Base-by-base conservation (phyloP, 2,113 vertebrate genomes). In the Gracilinanus agilis region DNA sequence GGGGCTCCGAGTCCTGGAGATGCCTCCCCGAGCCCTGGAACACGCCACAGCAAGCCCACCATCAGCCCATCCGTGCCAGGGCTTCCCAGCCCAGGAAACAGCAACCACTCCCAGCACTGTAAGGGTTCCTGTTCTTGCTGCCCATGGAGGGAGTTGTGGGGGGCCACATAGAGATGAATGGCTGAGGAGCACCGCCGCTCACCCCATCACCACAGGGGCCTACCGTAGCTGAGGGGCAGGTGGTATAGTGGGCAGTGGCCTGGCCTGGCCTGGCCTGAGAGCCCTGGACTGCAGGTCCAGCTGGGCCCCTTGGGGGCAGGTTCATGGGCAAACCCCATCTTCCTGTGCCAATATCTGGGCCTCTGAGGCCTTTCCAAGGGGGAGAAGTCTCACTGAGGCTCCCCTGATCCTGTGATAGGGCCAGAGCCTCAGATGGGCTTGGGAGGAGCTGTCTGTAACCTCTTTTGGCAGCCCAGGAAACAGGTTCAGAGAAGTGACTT, bases 41-140 rank as follows among this genome's bases (percentile, higher is more conserved):
- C 94, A 54, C 91, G 90, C 40, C 95, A 97, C 7, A 93, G 89
- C 53, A 95, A 96, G 94, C 93, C 95, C 97, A 92, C 96, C 96
- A 88, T 97, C 98, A 90, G 96, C 29, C 96, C 88, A 5, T 98
- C 98, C 95, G 98, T 67, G 97, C 97, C 98, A 16, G 98, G 98
- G 96, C 97, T 98, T 92, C 98, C 98, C 92, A 99, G 99, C 94
- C 99, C 98, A 44, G 99, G 99, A 95, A 99, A 99, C 95, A 99
- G 97, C 97, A 99, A 99, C 98, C 98, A 99, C 83, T 99, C 99
- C 54, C 99, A 99, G 96, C 99, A 99, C 97, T 99, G 99, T 99
- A 98, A 99, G 99, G 94, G 91, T 93, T 95, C 55, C 54, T 54
- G 90, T 94, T 93, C 53, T 95, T 94, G 91, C 40, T 44, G 91